Base-by-base conservation (phyloP, 2,113 vertebrate genomes). In the Micromys minutus region DNA sequence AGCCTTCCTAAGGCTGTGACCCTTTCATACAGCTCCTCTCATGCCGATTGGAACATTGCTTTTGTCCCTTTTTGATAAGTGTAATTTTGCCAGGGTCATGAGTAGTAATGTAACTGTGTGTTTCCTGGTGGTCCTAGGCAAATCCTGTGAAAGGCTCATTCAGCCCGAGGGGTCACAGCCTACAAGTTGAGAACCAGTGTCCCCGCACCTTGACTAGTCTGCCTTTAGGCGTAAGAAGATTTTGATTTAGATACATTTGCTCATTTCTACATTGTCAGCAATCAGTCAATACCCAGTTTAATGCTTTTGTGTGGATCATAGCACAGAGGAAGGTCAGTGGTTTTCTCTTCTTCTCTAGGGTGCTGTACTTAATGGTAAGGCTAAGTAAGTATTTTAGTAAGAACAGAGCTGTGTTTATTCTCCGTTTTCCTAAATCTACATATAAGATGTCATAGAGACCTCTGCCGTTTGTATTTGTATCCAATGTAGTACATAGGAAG, bases 311-410 rank as follows among this genome's bases (percentile, higher is more conserved):
- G 6, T 95, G 42, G 45, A 67, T 94, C 39, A 77, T 69, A 93
- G 85, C 71, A 92, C 90, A 83, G 79, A 83, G 36, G 29, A 94
- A 93, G 92, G 88, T 93, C 91, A 96, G 74, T 90, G 59, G 61
- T 94, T 93, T 94, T 96, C 87, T 95, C 81, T 93, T 96, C 71
- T 94, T 92, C 95, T 97, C 59, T 95, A 96, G 93, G 93, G 92
- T 94, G 87, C 96, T 97, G 89, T 96, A 94, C 79, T 92, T 97
- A 97, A 96, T 90, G 72, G 86, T 97, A 87, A 79, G 84, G 59
- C 95, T 95, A 96, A 96, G 94, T 96, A 97, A 97, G 94, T 96
- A 95, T 97, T 96, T 95, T 91, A 94, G 81, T 77, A 87, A 8
- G 71, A 85, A 61, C 2, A 86, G 72, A 94, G 83, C 39, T 95